These are phyloP conservation scores for Ashinkailepas kermadecensis DNA, from an alignment of 2,888 invertebrate species.

Conservation along the genomic window DNA sequence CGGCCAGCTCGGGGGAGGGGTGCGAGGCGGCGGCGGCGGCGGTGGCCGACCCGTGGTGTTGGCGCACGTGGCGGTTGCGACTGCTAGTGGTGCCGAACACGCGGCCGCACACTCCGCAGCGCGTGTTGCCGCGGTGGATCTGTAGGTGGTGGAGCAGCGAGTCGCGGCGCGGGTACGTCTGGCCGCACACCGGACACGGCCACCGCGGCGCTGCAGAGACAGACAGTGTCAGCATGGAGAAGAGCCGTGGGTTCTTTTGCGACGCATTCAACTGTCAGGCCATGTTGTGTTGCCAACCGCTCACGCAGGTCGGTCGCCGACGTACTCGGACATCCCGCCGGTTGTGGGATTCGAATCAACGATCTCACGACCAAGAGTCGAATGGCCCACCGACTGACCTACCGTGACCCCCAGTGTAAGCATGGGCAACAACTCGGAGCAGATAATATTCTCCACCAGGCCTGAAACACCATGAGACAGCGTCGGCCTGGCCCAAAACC, in stretches of 20 bases:
- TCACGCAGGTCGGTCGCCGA: too few species aligned
- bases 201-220: neutral
- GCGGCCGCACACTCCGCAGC: slow-evolving; percentile 26
- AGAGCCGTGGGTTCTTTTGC: neutral
- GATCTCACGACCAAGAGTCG: too few species aligned
- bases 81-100: slow-evolving; percentile 30
- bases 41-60: slow-evolving; percentile 25
- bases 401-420: too few species aligned
- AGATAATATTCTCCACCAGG: too few species aligned
- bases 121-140: slow-evolving; percentile 32
- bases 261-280: neutral
- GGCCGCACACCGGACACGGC: slow-evolving; percentile 31
- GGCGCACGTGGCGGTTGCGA: slow-evolving; percentile 27
- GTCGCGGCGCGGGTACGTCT: slow-evolving; percentile 30
- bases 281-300: too few species aligned
- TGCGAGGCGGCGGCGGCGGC: neutral
- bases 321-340: too few species aligned
- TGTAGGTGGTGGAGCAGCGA: slow-evolving; percentile 32
- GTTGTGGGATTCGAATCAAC: too few species aligned
- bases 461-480: too few species aligned
- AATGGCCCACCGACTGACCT: too few species aligned
- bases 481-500: too few species aligned
- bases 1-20: too few species aligned
- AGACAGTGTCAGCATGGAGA: neutral
- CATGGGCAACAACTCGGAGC: too few species aligned